Percentiles rank a stretch among this genome's conserved stretches.
These are phyloP conservation scores for Propithecus deckenii DNA, from an alignment of 2,797 vertebrate species.

Conservation along the genomic window DNA sequence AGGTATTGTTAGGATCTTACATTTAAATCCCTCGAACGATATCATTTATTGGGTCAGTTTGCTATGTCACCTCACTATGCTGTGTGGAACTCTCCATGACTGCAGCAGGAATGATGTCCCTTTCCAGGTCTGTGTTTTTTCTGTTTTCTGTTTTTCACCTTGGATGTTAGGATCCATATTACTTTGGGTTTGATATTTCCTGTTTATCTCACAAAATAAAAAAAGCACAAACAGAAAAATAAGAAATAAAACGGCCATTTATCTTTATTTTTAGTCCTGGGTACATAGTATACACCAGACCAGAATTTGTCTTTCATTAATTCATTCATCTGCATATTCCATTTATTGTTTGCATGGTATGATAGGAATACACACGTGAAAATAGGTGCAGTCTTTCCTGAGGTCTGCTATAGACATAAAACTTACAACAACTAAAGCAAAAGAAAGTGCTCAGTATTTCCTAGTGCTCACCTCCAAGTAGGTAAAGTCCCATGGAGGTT, in stretches of 20 bases:
- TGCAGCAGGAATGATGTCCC: not conserved
- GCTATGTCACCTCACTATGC: conserved; percentile 44
- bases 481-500: not conserved
- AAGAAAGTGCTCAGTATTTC: not conserved
- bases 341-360: not conserved
- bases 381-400: not conserved
- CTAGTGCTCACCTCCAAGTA: not conserved
- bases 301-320: not conserved
- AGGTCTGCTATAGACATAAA: not conserved
- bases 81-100: conserved; percentile 25
- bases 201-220: not conserved
- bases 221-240: not conserved
- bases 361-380: not conserved
- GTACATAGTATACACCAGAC: not conserved
- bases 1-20: conserved; percentile 39
- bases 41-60: conserved; percentile 59
- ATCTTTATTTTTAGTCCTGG: not conserved
- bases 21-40: conserved; percentile 58
- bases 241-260: not conserved
- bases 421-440: not conserved
- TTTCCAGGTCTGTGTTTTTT: not conserved
- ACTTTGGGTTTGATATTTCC: conserved; percentile 27
- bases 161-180: not conserved
- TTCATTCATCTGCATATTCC: not conserved
- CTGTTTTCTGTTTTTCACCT: not conserved